A percentile compares a stretch with the other conserved stretches of the same genome.
Conservation (phyloP, 2,113 vertebrate species). For the Chrysochloris asiatica region DNA sequence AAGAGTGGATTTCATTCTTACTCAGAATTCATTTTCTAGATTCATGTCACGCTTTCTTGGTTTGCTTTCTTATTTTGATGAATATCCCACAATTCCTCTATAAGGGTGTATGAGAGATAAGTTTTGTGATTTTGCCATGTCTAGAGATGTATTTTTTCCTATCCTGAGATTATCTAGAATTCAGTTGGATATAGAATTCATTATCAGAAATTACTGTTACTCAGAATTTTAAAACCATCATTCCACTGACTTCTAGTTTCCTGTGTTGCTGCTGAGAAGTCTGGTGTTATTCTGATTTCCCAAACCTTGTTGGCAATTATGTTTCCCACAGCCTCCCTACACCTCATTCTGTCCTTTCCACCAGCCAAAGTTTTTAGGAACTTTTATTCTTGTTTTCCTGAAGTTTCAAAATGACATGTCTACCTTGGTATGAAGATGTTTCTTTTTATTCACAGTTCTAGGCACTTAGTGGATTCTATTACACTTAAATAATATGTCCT, state of each 20-base stretch:
- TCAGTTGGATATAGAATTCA: neutral
- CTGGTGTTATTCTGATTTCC: neutral
- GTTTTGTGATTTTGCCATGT: neutral
- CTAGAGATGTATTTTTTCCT: neutral
- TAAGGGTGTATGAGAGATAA: neutral
- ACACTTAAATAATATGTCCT: conserved; percentile 2
- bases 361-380: neutral
- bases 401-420: conserved; percentile 20
- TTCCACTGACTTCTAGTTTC: conserved; percentile 9
- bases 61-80: conserved; percentile 32
- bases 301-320: neutral
- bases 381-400: neutral
- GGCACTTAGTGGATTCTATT: conserved; percentile 2
- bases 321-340: neutral
- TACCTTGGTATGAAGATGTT: too few species aligned
- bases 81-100: conserved; percentile 9
- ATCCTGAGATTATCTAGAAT: too few species aligned
- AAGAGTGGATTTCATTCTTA: neutral
- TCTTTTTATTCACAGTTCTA: neutral
- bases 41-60: neutral
- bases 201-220: neutral
- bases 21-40: neutral
- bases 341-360: too few species aligned
- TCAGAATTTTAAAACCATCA: conserved; percentile 33
- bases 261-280: neutral